Percentiles rank a stretch among this genome's conserved stretches.
Conservation (phyloP, 2,797 vertebrate genomes). For the Apodemus agrarius region DNA sequence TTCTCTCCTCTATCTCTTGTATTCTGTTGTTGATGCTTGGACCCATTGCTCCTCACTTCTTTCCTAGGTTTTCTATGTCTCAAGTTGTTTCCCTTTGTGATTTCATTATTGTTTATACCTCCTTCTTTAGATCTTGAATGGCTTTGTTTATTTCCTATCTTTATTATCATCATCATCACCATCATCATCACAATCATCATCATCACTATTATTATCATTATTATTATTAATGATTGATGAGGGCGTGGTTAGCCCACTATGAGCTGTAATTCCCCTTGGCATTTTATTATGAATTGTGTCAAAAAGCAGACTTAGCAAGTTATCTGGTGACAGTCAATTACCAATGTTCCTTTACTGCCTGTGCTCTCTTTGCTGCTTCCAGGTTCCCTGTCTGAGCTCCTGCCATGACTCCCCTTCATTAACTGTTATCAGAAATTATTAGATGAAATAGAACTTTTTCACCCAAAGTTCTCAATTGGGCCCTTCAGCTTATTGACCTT, state of each 20-base stretch:
- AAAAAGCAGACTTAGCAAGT: not conserved
- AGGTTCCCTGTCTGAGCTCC: not conserved
- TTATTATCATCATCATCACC: too few relatives aligned
- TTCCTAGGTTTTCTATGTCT: too few relatives aligned
- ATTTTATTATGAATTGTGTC: not conserved
- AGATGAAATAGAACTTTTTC: not conserved
- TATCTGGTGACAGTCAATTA: not conserved
- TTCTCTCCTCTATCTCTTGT: too few relatives aligned
- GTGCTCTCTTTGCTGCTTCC: not conserved
- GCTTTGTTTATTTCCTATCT: too few relatives aligned
- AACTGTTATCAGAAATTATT: not conserved
- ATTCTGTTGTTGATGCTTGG: too few relatives aligned
- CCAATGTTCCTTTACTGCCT: not conserved
- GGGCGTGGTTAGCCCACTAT: not conserved
- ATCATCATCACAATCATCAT: too few relatives aligned
- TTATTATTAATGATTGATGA: not conserved
- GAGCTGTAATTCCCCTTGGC: not conserved
- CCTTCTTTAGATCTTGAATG: too few relatives aligned
- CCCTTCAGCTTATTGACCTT: too few relatives aligned
- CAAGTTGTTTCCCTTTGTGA: too few relatives aligned
- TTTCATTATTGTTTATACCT: too few relatives aligned
- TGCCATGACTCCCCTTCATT: not conserved
- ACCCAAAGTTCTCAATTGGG: not conserved
- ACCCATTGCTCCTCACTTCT: too few relatives aligned
- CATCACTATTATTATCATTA: too few relatives aligned